Percentiles rank a stretch among this genome's conserved stretches.
phyloP scores from a whole-genome alignment of 2,888 invertebrate genomes.

The Clusia tigrina region DNA sequence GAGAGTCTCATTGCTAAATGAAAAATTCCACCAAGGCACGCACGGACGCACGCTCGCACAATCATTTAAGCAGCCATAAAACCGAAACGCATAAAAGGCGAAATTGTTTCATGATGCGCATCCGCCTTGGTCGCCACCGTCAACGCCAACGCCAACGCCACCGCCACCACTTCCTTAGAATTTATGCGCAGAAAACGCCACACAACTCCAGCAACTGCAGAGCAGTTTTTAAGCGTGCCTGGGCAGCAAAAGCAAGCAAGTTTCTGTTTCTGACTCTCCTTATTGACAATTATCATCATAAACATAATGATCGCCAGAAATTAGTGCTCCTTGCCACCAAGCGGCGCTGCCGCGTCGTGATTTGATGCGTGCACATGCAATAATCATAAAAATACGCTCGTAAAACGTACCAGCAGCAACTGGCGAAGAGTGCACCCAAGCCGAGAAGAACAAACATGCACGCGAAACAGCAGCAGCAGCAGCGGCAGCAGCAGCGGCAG shows the following conservation, averaged over 20 bases:
- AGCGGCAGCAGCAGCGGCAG: too few species aligned
- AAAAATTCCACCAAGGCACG: too few species aligned
- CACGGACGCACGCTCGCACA: neutral
- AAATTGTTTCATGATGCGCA: neutral
- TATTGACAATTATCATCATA: conserved; percentile 8
- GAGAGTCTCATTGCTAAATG: too few species aligned
- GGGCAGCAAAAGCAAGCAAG: too few species aligned
- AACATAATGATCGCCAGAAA: too few species aligned
- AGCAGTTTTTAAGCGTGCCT: neutral
- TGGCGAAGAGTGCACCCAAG: neutral
- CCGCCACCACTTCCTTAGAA: neutral
- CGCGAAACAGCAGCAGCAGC: too few species aligned
- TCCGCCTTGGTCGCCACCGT: neutral
- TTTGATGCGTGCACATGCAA: neutral
- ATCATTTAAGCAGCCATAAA: neutral
- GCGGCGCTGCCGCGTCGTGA: neutral
- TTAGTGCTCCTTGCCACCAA: neutral
- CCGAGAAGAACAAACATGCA: neutral
- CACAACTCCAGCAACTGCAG: neutral
- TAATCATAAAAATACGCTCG: neutral
- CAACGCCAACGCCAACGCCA: neutral
- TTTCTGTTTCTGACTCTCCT: neutral
- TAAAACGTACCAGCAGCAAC: neutral
- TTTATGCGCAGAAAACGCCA: neutral
- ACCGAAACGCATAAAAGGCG: neutral